These are phyloP conservation scores for Nephila pilipes DNA, from an alignment of 1,140 invertebrate genomes.

Conservation along the genomic window DNA sequence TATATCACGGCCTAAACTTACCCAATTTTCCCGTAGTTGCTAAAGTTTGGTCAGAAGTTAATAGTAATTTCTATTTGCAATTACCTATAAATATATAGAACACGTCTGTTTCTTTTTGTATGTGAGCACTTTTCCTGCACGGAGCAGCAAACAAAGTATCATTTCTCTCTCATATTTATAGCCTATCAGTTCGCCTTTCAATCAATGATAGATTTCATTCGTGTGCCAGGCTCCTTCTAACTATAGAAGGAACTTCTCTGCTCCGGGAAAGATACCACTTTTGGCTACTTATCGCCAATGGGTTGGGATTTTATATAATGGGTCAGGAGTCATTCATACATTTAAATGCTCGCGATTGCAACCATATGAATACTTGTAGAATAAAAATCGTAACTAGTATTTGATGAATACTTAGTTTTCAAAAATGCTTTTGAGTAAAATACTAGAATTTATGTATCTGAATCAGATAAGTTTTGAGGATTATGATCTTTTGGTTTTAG, in stretches of 20 bases:
- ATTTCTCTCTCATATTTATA: not conserved
- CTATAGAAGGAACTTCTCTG: not conserved
- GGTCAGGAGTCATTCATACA: no score
- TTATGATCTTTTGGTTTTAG: no score
- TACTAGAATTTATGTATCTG: no score
- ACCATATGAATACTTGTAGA: no score
- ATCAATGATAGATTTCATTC: slow-evolving; percentile 23
- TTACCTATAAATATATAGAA: not conserved
- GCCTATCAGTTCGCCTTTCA: not conserved
- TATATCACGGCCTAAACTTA: not conserved
- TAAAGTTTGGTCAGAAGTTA: not conserved
- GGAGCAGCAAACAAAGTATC: not conserved
- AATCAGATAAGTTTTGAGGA: no score
- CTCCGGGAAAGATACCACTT: not conserved
- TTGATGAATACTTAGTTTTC: no score
- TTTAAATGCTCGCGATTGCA: no score
- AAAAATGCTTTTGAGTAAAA: no score
- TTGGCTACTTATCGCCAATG: not conserved
- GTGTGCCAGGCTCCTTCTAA: not conserved
- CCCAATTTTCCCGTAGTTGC: not conserved
- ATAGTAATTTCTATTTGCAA: not conserved
- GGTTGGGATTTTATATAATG: no score
- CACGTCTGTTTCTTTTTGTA: not conserved
- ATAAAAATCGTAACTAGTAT: no score
- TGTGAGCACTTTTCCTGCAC: not conserved